phyloP scores from a whole-genome alignment of 2,888 invertebrate species.

The Gari tellinella region DNA sequence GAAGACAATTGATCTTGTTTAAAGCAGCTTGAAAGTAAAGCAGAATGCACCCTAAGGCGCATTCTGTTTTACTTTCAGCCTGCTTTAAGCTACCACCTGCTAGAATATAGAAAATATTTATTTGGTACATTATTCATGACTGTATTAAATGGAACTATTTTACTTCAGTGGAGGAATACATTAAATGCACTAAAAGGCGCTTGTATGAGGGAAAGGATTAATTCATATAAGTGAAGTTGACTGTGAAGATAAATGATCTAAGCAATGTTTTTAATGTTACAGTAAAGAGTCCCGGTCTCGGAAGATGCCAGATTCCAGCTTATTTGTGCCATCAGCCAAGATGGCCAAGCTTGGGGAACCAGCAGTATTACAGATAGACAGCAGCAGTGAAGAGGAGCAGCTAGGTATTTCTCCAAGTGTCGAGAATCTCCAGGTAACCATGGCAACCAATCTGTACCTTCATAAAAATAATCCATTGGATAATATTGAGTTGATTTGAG shows the following conservation, averaged over 20 bases:
- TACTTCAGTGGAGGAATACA: no score
- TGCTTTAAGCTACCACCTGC: no score
- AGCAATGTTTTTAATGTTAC: not conserved
- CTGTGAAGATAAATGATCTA: not conserved
- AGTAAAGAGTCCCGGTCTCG: constrained; percentile 20
- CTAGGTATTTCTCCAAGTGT: constrained; percentile 19
- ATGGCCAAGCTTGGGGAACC: not conserved
- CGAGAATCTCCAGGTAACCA: constrained; percentile 43
- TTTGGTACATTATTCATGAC: not conserved
- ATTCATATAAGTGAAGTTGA: not conserved
- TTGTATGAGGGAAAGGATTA: no score
- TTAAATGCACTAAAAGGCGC: no score
- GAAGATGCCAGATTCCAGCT: constrained; percentile 9
- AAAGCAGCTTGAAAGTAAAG: no score
- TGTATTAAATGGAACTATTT: constrained; percentile 1
- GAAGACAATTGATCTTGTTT: no score
- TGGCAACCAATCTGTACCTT: no score
- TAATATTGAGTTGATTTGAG: no score
- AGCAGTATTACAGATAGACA: constrained; percentile 38
- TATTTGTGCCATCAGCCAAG: constrained; percentile 1
- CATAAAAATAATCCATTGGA: no score
- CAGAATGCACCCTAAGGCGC: no score
- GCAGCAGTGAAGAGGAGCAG: constrained; percentile 43
- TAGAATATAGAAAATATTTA: no score
- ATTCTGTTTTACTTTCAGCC: no score